Evolutionary conservation across 2,888 invertebrate species (phyloP).

Genomic region (Erebia epiphron): DNA sequence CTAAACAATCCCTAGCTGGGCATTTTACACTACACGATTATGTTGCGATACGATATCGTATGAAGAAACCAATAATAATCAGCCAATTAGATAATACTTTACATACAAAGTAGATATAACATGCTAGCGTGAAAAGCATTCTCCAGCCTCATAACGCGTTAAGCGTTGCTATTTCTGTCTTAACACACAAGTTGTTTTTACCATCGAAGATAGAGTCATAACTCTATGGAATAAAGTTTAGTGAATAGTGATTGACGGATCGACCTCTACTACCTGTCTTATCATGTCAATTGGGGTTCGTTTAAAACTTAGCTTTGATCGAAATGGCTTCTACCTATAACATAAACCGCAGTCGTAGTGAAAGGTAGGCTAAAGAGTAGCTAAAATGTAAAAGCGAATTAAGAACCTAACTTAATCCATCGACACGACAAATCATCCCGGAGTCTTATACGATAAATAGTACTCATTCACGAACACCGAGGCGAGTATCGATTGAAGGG

Average conservation of each 20-base stretch:
- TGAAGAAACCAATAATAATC: background rate
- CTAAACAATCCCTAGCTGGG: slow-evolving; percentile 37
- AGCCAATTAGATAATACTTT: background rate
- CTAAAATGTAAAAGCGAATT: no score
- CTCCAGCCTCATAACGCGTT: background rate
- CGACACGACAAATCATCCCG: slow-evolving; percentile 7
- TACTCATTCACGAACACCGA: slow-evolving; percentile 26
- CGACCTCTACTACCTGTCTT: no score
- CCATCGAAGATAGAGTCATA: no score
- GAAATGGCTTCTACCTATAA: no score
- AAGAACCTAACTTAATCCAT: background rate
- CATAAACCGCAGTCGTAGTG: no score
- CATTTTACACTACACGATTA: slow-evolving; percentile 19
- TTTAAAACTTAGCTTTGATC: no score
- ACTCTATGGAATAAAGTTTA: no score
- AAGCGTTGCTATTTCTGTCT: background rate
- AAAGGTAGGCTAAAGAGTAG: no score
- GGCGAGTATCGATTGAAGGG: slow-evolving; percentile 33
- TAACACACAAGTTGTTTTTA: background rate
- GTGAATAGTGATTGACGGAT: no score
- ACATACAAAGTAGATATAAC: background rate
- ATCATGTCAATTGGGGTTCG: no score
- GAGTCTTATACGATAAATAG: background rate
- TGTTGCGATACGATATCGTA: background rate
- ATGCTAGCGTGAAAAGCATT: background rate